These are phyloP conservation scores for Plemyria rubiginata DNA, from an alignment of 2,888 invertebrate species.

Conservation along the genomic window DNA sequence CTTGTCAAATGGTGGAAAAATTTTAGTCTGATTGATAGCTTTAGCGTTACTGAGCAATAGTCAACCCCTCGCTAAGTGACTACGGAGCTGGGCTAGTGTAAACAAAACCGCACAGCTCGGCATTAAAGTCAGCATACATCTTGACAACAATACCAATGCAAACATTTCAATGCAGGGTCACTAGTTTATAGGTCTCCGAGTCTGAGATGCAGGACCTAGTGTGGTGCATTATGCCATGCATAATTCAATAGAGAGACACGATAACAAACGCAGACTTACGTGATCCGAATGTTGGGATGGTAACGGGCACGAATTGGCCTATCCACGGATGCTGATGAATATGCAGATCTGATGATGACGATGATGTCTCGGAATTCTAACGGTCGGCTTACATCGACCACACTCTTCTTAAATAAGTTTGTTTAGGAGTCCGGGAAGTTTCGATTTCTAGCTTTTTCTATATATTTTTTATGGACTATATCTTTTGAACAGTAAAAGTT, in stretches of 20 bases:
- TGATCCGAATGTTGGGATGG: constrained; percentile 63
- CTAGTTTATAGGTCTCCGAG: constrained; percentile 49
- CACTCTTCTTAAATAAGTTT: neutral
- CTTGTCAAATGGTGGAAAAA: too few species aligned
- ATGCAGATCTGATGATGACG: constrained; percentile 75
- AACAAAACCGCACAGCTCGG: constrained; percentile 23
- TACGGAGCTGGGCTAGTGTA: neutral
- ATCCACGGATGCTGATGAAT: constrained; percentile 70
- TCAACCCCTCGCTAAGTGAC: too few species aligned
- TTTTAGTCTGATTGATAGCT: too few species aligned
- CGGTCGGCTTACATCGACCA: constrained; percentile 57
- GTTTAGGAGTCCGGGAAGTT: neutral
- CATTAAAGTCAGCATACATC: constrained; percentile 39
- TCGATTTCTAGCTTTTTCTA: neutral
- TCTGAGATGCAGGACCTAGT: constrained; percentile 49
- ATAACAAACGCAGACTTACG: constrained; percentile 57
- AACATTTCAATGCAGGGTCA: constrained; percentile 51
- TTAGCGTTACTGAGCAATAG: too few species aligned
- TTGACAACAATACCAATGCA: constrained; percentile 47
- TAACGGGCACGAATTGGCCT: constrained; percentile 72
- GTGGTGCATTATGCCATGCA: constrained; percentile 60
- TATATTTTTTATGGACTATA: too few species aligned
- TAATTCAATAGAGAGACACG: constrained; percentile 58
- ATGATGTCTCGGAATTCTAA: constrained; percentile 72
- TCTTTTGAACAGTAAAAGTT: too few species aligned